phyloP scores from a whole-genome alignment of 1,140 invertebrate genomes.

The Periplaneta americana region DNA sequence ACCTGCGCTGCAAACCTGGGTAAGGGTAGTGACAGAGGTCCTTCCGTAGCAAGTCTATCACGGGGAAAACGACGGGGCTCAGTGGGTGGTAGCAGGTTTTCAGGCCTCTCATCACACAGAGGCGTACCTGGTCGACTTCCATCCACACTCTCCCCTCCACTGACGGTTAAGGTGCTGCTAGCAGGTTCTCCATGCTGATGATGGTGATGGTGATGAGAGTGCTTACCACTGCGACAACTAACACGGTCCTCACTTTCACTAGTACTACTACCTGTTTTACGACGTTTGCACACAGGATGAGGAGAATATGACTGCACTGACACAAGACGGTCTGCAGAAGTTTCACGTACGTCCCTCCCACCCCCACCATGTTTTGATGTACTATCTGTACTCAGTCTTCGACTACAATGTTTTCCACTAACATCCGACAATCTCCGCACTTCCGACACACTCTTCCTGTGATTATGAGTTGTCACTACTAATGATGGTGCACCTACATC shows the following conservation, averaged over 20 bases:
- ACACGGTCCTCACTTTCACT: constrained; percentile 31
- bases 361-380: not conserved
- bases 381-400: constrained; percentile 1
- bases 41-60: constrained; percentile 51
- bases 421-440: constrained; percentile 15
- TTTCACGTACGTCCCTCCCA: not conserved
- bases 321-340: constrained; percentile 26
- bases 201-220: constrained; percentile 31
- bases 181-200: constrained; percentile 26
- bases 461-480: constrained; percentile 15
- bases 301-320: constrained; percentile 18
- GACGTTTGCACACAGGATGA: constrained; percentile 36
- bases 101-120: constrained; percentile 74
- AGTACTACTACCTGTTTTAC: constrained; percentile 37
- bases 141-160: constrained; percentile 39
- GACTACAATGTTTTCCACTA: constrained; percentile 12
- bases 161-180: constrained; percentile 18
- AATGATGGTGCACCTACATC: not conserved
- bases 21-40: constrained; percentile 70
- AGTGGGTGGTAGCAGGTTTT: constrained; percentile 57
- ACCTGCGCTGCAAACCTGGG: constrained; percentile 79
- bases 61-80: constrained; percentile 60
- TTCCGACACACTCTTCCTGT: constrained; percentile 16
- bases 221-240: constrained; percentile 7
- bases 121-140: constrained; percentile 75